Conservation (phyloP, 2,888 invertebrate genomes). For the Harmothoe impar region DNA sequence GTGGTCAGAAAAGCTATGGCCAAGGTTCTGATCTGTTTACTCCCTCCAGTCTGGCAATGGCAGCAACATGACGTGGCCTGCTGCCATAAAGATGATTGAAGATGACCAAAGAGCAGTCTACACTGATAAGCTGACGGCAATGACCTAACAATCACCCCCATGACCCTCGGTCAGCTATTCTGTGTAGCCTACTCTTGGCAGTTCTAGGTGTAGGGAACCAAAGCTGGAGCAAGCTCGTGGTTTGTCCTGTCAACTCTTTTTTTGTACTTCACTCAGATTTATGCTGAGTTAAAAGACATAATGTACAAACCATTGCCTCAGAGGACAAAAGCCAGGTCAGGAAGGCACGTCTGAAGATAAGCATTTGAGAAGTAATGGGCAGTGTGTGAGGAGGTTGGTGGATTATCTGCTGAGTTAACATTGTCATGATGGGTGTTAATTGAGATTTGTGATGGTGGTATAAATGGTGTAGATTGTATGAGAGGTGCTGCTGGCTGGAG, state of each 20-base stretch:
- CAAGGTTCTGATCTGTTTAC: neutral
- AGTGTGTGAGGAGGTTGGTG: too few species aligned
- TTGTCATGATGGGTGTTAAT: neutral
- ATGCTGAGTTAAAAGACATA: neutral
- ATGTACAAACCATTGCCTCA: neutral
- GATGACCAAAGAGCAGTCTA: slow-evolving; percentile 32
- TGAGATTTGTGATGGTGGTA: slow-evolving; percentile 4
- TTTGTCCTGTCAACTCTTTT: slow-evolving; percentile 3
- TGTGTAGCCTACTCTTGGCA: slow-evolving; percentile 22
- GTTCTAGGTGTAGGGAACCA: neutral
- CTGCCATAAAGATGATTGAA: neutral
- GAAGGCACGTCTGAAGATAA: too few species aligned
- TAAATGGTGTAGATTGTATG: too few species aligned
- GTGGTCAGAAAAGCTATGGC: too few species aligned
- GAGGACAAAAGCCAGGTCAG: too few species aligned
- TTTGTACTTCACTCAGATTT: neutral
- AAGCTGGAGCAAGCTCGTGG: slow-evolving; percentile 35
- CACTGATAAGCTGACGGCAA: slow-evolving; percentile 11
- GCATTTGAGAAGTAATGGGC: too few species aligned
- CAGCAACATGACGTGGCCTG: neutral
- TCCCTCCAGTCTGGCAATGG: neutral
- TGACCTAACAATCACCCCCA: slow-evolving; percentile 13
- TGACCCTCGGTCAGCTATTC: neutral
- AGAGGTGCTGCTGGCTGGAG: too few species aligned
- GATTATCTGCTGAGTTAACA: too few species aligned